Percentiles rank a stretch among this genome's conserved stretches.
phyloP scores from a whole-genome alignment of 1,140 invertebrate genomes.

The Meloidogyne hapla region DNA sequence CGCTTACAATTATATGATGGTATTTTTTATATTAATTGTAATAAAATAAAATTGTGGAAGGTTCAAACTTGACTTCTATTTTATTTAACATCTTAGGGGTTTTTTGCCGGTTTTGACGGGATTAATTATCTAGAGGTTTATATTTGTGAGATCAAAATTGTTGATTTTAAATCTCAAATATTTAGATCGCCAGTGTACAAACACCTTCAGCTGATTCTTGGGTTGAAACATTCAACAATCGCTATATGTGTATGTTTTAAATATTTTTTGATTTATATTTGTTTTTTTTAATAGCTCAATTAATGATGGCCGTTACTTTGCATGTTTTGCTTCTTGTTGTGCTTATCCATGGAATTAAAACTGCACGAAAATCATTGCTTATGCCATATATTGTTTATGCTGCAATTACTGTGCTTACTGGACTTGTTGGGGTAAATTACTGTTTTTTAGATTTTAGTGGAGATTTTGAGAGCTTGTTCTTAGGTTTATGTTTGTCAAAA shows the following conservation, averaged over 20 bases:
- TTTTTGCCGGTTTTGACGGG: no score
- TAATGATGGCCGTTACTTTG: constrained; percentile 53
- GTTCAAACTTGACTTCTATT: no score
- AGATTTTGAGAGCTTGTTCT: no score
- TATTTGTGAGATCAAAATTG: no score
- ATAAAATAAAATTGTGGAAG: no score
- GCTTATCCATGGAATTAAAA: constrained; percentile 58
- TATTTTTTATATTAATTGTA: constrained; percentile 19
- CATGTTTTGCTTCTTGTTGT: constrained; percentile 59
- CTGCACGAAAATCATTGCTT: constrained; percentile 52
- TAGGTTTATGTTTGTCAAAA: no score
- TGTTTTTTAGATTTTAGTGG: not conserved
- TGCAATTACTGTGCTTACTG: constrained; percentile 56
- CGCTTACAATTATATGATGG: constrained; percentile 53
- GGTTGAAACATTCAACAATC: constrained; percentile 55
- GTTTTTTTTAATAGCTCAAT: constrained; percentile 44
- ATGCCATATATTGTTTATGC: constrained; percentile 62
- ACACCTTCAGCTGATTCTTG: constrained; percentile 52
- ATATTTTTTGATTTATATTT: not conserved
- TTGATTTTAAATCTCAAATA: not conserved
- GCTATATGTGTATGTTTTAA: constrained; percentile 54
- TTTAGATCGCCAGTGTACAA: constrained; percentile 45
- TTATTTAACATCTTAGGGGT: no score
- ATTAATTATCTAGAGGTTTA: no score
- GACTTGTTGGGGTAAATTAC: constrained; percentile 48